These are phyloP conservation scores for Anhinga rufa DNA, from an alignment of 2,113 vertebrate genomes.

Conservation along the genomic window DNA sequence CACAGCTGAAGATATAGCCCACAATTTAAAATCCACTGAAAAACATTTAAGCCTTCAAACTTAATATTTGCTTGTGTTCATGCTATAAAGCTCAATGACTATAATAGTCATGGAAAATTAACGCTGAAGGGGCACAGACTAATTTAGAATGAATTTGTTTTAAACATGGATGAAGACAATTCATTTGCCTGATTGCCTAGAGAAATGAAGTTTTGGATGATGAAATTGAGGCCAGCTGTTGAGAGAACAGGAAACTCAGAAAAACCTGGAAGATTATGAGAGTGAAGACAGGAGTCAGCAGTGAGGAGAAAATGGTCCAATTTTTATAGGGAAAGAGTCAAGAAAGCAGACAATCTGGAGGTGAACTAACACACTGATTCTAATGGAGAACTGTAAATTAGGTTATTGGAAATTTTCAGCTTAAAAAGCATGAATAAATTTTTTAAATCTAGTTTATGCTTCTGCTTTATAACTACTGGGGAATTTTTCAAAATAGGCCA, in stretches of 20 bases:
- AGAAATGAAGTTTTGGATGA: conserved; percentile 47
- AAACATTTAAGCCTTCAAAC: conserved; percentile 30
- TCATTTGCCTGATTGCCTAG: conserved; percentile 49
- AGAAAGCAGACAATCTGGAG: background rate
- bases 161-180: conserved; percentile 55
- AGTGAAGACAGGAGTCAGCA: background rate
- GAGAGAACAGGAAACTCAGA: conserved; percentile 15
- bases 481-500: background rate
- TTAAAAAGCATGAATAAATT: background rate
- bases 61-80: conserved; percentile 58
- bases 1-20: background rate
- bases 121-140: conserved; percentile 33
- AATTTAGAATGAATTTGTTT: conserved; percentile 56
- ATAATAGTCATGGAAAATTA: conserved; percentile 57
- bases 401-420: background rate
- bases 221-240: conserved; percentile 54
- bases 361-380: background rate
- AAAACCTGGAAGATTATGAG: background rate
- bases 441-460: background rate
- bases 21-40: conserved; percentile 7
- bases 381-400: background rate
- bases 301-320: background rate
- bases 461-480: background rate
- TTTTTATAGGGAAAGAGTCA: background rate
- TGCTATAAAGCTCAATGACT: conserved; percentile 55